Evolutionary conservation across 2,888 invertebrate species (phyloP).

Genomic region (Cloeon dipterum): DNA sequence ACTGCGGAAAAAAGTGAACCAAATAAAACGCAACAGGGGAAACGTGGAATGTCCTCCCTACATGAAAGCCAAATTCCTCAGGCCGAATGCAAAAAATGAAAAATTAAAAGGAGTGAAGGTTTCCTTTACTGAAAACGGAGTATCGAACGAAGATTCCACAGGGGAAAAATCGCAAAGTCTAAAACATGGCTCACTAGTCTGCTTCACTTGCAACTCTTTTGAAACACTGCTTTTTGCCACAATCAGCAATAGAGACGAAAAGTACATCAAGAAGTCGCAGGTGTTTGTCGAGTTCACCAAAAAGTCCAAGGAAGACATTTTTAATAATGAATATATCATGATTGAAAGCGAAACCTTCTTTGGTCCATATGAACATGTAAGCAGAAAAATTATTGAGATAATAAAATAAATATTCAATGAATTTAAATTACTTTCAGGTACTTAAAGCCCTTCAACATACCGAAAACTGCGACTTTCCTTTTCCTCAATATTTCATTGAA

Average conservation of each 20-base stretch:
- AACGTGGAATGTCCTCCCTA: too few relatives aligned
- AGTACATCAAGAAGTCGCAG: conserved; percentile 23
- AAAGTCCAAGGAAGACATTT: conserved; percentile 16
- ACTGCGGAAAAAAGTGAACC: conserved; percentile 37
- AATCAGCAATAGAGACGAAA: conserved; percentile 27
- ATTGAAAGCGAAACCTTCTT: conserved; percentile 58
- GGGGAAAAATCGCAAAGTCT: conserved; percentile 31
- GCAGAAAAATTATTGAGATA: too few relatives aligned
- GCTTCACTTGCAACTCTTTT: conserved; percentile 47
- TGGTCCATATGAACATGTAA: conserved; percentile 60
- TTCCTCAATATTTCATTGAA: conserved; percentile 41
- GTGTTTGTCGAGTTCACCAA: conserved; percentile 24
- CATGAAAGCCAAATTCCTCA: too few relatives aligned
- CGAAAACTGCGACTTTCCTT: conserved; percentile 39
- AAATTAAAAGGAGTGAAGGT: too few relatives aligned
- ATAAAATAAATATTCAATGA: too few relatives aligned
- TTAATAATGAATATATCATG: too few relatives aligned
- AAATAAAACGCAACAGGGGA: conserved; percentile 24
- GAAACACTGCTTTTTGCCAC: conserved; percentile 41
- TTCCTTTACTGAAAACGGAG: conserved; percentile 7
- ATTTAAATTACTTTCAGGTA: too few relatives aligned
- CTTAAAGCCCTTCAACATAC: too few relatives aligned
- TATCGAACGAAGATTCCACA: conserved; percentile 13
- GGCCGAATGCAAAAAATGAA: conserved; percentile 20
- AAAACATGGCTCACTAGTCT: conserved; percentile 46